These are phyloP conservation scores for Argyrosomus japonicus DNA, from an alignment of 2,113 vertebrate genomes.

Conservation along the genomic window DNA sequence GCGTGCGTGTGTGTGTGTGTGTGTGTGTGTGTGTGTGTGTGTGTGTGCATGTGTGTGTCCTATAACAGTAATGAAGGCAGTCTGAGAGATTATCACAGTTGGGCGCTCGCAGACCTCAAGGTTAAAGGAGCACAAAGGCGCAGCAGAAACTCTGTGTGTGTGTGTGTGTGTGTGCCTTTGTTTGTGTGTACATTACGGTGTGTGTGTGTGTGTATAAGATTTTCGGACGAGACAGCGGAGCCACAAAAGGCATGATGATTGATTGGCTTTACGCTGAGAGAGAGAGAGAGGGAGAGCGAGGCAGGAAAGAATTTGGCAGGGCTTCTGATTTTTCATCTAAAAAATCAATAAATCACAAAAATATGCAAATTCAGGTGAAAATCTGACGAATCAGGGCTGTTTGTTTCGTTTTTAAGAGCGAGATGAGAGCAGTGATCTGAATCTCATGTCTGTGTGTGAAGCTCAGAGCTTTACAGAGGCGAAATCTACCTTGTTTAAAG, in stretches of 20 bases:
- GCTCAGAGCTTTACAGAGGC: background rate
- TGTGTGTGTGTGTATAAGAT: slow-evolving; percentile 27
- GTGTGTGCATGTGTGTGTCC: slow-evolving; percentile 44
- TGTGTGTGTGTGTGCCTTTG: slow-evolving; percentile 47
- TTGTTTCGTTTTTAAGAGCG: background rate
- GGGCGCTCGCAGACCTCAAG: slow-evolving; percentile 78
- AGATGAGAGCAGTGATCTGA: background rate
- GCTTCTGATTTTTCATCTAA: background rate
- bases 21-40: slow-evolving; percentile 55
- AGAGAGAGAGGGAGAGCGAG: slow-evolving; percentile 8
- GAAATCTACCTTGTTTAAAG: background rate
- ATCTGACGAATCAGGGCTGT: background rate
- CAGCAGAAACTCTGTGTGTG: slow-evolving; percentile 55
- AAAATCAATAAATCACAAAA: background rate
- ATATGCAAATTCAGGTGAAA: background rate
- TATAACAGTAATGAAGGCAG: slow-evolving; percentile 80
- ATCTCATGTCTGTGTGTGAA: background rate
- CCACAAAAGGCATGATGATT: slow-evolving; percentile 45
- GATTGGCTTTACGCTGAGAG: slow-evolving; percentile 36
- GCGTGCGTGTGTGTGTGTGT: slow-evolving; percentile 45
- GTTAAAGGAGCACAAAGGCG: slow-evolving; percentile 81
- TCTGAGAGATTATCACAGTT: slow-evolving; percentile 81
- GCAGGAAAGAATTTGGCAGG: background rate
- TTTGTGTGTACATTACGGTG: slow-evolving; percentile 30
- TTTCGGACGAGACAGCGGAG: slow-evolving; percentile 40